phyloP scores from a whole-genome alignment of 2,113 vertebrate species.

The Myotis lucifugus region DNA sequence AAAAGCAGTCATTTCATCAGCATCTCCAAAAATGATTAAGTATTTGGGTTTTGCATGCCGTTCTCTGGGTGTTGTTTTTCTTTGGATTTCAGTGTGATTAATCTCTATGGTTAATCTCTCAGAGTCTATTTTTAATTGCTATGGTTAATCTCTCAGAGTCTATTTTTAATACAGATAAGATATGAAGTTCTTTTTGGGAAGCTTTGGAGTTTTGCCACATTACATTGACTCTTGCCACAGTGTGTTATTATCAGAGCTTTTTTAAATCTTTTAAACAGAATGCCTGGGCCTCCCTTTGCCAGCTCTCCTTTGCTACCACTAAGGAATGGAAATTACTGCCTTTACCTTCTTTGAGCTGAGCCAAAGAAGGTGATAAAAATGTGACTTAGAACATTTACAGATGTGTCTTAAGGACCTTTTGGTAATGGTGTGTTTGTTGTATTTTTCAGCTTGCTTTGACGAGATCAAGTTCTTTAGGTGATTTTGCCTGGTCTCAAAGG shows the following conservation, averaged over 20 bases:
- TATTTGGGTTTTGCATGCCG: background rate
- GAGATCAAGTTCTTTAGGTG: slow-evolving; percentile 83
- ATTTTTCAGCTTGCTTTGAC: slow-evolving; percentile 82
- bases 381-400: background rate
- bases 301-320: background rate
- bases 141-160: slow-evolving; percentile 31
- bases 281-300: background rate
- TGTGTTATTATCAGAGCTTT: background rate
- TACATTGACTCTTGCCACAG: background rate
- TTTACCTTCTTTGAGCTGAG: background rate
- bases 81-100: slow-evolving; percentile 11
- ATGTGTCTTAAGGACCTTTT: slow-evolving; percentile 19
- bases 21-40: background rate
- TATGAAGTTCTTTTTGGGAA: background rate
- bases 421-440: slow-evolving; percentile 49
- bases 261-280: background rate
- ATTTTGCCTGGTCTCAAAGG: slow-evolving; percentile 84
- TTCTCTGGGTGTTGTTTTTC: slow-evolving; percentile 19
- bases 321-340: slow-evolving; percentile 6
- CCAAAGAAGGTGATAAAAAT: slow-evolving; percentile 39
- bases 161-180: slow-evolving; percentile 4
- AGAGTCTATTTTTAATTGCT: slow-evolving; percentile 24
- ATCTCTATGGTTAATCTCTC: slow-evolving; percentile 39
- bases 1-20: background rate
- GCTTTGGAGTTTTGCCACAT: slow-evolving; percentile 15